phyloP scores from a whole-genome alignment of 2,113 vertebrate species.

The Triplophysa dalaica region DNA sequence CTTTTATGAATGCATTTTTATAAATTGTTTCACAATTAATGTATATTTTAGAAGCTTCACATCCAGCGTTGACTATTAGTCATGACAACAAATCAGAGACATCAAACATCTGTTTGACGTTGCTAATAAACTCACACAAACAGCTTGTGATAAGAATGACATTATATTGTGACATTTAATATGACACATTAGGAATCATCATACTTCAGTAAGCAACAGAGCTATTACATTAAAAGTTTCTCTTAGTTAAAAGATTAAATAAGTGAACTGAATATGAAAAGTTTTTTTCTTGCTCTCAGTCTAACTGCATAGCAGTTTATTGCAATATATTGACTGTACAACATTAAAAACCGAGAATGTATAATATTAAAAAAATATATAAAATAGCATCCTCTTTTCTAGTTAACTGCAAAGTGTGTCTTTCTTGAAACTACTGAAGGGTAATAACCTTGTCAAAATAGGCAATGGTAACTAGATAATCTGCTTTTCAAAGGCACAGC shows the following conservation, averaged over 20 bases:
- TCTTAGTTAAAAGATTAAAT: constrained; percentile 56
- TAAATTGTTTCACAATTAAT: constrained; percentile 77
- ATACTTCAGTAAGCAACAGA: constrained; percentile 63
- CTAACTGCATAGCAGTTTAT: constrained; percentile 81
- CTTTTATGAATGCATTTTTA: constrained; percentile 59
- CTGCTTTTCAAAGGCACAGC: constrained; percentile 26
- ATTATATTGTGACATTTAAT: constrained; percentile 33
- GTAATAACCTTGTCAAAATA: neutral
- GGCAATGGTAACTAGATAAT: neutral
- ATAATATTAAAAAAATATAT: constrained; percentile 63
- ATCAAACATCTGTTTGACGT: neutral
- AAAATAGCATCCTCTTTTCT: constrained; percentile 57
- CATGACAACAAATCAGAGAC: neutral
- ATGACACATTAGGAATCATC: constrained; percentile 48
- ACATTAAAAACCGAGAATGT: constrained; percentile 61
- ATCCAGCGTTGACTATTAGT: neutral
- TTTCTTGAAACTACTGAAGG: neutral
- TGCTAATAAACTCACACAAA: constrained; percentile 14
- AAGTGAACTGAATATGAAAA: constrained; percentile 29
- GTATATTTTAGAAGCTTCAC: constrained; percentile 70
- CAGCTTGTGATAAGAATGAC: constrained; percentile 2
- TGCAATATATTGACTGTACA: constrained; percentile 70
- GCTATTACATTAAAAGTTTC: constrained; percentile 59
- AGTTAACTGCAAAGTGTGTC: constrained; percentile 21
- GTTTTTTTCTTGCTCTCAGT: neutral